Base-by-base conservation (phyloP, 1,140 invertebrate species). In the Reticulitermes speratus region DNA sequence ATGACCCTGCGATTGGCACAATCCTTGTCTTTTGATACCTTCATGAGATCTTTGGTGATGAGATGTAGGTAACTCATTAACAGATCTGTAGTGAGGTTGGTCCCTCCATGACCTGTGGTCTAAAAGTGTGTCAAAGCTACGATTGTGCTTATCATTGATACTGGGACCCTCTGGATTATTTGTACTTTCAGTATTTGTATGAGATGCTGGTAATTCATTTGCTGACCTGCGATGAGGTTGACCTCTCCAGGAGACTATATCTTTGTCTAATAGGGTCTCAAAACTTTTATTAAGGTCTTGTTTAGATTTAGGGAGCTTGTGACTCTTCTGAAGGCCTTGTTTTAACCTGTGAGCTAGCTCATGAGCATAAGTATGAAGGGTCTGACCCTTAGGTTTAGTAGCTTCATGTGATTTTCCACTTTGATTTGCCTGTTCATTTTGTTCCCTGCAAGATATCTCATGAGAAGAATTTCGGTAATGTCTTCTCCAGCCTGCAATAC, bases 101-200 rank as follows among this genome's bases (percentile, higher is more conserved):
- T 88, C 92, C 86, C 92, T 88, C 65, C 88, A 87, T 23, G 55
- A 85, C 88, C 87, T 86, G 89, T 91, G 75, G 83, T 87, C 88
- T 88, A 90, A 23, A 87, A 87, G 83, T 90, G 89, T 44, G 88
- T 90, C 12, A 87, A 87, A 88, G 88, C 89, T 87, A 21, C 85
- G 55, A 23, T 86, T 86, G 59, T 87, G 88, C 85, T 88, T 89
- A 32, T 89, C 89, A 87, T 89, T 90, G 52, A 30, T 59, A n/a
- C n/a, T 75, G 8, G n/a, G 14, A 25, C 65, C 12, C 11, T 30
- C 65, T 75, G 65, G 65, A 75, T 30, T 75, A 75, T 75, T 75
- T 75, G 65, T 75, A 75, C 65, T 75, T 75, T 75, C 84, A 83
- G 32, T 48, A 45, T 75, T 86, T 81, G 38, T 86, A 44, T 23